Base-by-base conservation (phyloP, 2,888 invertebrate species). In the Dynastes maya region DNA sequence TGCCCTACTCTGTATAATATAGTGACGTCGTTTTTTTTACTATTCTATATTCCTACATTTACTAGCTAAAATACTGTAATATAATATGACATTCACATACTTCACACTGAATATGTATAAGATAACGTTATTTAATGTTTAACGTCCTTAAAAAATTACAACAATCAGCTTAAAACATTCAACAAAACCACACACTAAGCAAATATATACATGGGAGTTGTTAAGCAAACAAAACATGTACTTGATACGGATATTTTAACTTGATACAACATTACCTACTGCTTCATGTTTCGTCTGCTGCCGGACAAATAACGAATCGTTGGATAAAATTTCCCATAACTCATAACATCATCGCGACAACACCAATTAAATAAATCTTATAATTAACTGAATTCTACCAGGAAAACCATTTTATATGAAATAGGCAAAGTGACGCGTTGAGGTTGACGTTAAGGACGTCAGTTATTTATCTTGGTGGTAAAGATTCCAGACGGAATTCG, bases 281-380 rank as follows among this genome's bases (percentile, higher is more conserved):
- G 45, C 40, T 22, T 67, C 65, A 45, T 40, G 65, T 29, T 40
- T 61, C 22, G 32, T 72, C 58, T 55, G 32, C 55, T 27, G 32
- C 16, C 55, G 22, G 58, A 72, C 55, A 61, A 58, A 71, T 71
- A 71, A 71, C 29, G 13, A 53, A 58, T 58, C 22, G 55, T 22
- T 22, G 22, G n/a, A 58, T 8, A n/a, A 53, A n/a, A n/a, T 53
- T 53, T 16, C n/a, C 53, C 51, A 53, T 37, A 37, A 37, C 32
- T 37, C 32, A 37, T 37, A 58, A 22, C 8, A 1, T 22, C 22
- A 6, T n/a, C 22, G 8, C 55, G 16, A n/a, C 16, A 27, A 8
- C 8, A 16, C 16, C 55, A 22, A 8, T 58, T 8, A 16, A 58
- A 22, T 22, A 58, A 16, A 16, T 22, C 1, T 58, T 58, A 8